phyloP scores from a whole-genome alignment of 2,797 vertebrate species.

The Microchirus variegatus region DNA sequence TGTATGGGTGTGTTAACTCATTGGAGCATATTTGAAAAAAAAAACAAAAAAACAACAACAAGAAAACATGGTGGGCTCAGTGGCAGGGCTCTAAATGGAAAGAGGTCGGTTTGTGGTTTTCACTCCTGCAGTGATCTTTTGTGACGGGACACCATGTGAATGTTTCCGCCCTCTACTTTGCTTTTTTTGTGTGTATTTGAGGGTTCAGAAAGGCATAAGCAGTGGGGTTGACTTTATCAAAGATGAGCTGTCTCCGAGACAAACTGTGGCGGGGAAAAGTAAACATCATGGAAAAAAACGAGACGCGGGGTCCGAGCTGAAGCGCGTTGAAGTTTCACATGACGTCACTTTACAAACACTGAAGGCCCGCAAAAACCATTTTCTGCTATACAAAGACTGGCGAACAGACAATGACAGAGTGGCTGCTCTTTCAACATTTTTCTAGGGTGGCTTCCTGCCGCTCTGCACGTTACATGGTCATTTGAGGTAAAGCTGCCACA shows the following conservation, averaged over 20 bases:
- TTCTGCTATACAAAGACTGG: conserved; percentile 41
- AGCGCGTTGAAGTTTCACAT: conserved; percentile 43
- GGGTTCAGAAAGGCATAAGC: conserved; percentile 13
- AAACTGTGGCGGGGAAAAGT: conserved; percentile 24
- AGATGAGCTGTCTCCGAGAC: conserved; percentile 35
- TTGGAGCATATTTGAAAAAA: conserved; percentile 6
- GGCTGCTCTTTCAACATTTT: conserved; percentile 53
- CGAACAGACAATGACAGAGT: conserved; percentile 65
- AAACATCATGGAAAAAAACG: conserved; percentile 22
- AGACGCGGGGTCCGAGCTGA: conserved; percentile 32
- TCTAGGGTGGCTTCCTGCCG: conserved; percentile 57
- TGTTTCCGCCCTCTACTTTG: conserved; percentile 41
- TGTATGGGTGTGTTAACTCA: conserved; percentile 20
- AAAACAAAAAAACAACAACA: conserved; percentile 24
- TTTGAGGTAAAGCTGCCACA: conserved; percentile 70
- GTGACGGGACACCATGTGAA: conserved; percentile 61
- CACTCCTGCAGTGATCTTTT: conserved; percentile 62
- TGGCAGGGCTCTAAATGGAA: conserved; percentile 75
- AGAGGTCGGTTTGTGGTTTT: conserved; percentile 74
- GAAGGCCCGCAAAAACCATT: conserved; percentile 32
- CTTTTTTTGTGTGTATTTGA: conserved; percentile 33
- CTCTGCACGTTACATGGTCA: conserved; percentile 64
- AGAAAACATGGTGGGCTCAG: conserved; percentile 30
- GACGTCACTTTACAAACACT: conserved; percentile 55
- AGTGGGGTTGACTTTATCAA: conserved; percentile 45